phyloP scores from a whole-genome alignment of 2,888 invertebrate species.

The Drosophila tripunctata region DNA sequence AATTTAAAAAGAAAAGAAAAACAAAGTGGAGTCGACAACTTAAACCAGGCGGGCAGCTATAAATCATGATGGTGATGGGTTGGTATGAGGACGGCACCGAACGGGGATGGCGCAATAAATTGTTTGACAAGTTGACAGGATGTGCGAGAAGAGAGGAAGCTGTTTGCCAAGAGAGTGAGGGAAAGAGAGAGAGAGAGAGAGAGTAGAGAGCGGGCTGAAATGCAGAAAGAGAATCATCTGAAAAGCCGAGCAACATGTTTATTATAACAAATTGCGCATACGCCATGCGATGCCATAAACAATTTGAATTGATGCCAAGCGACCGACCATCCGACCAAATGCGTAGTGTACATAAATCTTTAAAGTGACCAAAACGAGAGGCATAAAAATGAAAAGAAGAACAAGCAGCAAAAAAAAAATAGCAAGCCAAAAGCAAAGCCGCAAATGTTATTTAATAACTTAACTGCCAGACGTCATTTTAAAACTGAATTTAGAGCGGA shows the following conservation, averaged over 20 bases:
- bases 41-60: constrained; percentile 62
- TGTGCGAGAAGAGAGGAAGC: constrained; percentile 8
- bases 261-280: constrained; percentile 78
- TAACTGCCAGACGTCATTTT: constrained; percentile 43
- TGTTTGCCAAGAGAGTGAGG: not conserved
- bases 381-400: constrained; percentile 12
- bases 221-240: constrained; percentile 14
- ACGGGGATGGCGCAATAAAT: constrained; percentile 63
- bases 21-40: constrained; percentile 51
- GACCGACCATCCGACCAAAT: constrained; percentile 7
- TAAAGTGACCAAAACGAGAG: constrained; percentile 53
- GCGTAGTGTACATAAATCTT: constrained; percentile 52
- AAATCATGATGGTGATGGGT: constrained; percentile 65
- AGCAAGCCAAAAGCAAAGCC: constrained; percentile 12
- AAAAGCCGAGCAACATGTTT: constrained; percentile 71
- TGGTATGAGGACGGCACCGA: constrained; percentile 4
- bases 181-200: not conserved
- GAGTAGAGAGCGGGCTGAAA: not conserved
- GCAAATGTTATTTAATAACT: constrained; percentile 57
- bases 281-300: constrained; percentile 70
- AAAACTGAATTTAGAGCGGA: constrained; percentile 18
- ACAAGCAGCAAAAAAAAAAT: not conserved
- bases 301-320: constrained; percentile 65
- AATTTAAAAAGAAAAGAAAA: constrained; percentile 16
- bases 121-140: constrained; percentile 76